Conservation (phyloP, 2,113 vertebrate species). For the Oreochromis tanganicae region DNA sequence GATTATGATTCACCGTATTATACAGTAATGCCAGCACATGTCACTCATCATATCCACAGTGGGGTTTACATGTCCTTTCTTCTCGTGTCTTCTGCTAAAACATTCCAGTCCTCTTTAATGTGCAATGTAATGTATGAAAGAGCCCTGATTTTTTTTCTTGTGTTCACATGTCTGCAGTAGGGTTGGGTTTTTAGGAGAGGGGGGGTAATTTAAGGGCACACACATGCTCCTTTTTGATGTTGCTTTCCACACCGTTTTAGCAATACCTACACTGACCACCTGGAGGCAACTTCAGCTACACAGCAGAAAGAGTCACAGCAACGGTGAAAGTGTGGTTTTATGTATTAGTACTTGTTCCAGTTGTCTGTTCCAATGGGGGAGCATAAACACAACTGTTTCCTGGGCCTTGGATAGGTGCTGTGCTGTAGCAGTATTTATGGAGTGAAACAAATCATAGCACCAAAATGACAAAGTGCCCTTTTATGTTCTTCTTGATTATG, state of each 20-base stretch:
- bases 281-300: background rate
- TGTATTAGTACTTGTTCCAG: conserved; percentile 3
- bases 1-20: background rate
- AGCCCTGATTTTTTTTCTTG: background rate
- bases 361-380: conserved; percentile 44
- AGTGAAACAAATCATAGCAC: conserved; percentile 50
- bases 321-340: background rate
- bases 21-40: background rate
- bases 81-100: background rate
- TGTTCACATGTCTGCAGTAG: conserved; percentile 7
- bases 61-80: background rate
- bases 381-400: conserved; percentile 15
- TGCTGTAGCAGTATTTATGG: conserved; percentile 69
- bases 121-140: conserved; percentile 33
- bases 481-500: conserved; percentile 59
- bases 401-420: conserved; percentile 49
- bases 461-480: conserved; percentile 70
- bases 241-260: background rate
- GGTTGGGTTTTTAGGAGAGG: background rate
- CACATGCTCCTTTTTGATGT: background rate
- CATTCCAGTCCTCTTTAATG: conserved; percentile 48
- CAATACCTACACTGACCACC: conserved; percentile 9
- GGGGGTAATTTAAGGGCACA: background rate
- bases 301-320: background rate
- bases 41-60: conserved; percentile 5